Conservation (phyloP, 1,140 invertebrate species). For the Aphis gossypii region DNA sequence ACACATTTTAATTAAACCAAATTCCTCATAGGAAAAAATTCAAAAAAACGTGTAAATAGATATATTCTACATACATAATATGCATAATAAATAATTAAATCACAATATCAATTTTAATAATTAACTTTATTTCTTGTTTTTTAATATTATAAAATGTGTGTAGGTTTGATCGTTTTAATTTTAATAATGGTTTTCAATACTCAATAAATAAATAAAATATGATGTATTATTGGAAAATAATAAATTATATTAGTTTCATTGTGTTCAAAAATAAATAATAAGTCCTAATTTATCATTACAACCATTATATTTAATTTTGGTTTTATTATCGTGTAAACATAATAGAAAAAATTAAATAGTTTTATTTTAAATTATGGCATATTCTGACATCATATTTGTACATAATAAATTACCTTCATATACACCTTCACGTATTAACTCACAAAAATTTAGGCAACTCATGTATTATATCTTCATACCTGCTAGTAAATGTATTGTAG, state of each 20-base stretch:
- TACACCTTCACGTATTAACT: background rate
- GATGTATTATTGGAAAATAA: background rate
- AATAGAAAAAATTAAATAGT: background rate
- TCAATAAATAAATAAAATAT: background rate
- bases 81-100: no score
- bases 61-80: no score
- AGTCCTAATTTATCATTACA: background rate
- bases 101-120: no score
- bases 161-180: background rate
- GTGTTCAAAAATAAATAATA: background rate
- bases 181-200: background rate
- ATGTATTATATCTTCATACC: constrained; percentile 5
- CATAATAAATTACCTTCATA: background rate
- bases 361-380: background rate
- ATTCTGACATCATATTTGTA: background rate
- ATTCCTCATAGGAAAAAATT: no score
- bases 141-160: no score
- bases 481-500: constrained; percentile 10
- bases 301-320: background rate
- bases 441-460: constrained; percentile 7
- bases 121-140: no score
- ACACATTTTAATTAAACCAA: no score
- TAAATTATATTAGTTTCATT: background rate
- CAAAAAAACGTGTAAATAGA: no score
- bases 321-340: background rate